phyloP scores from a whole-genome alignment of 2,797 vertebrate genomes.

The Sorex maritimensis region DNA sequence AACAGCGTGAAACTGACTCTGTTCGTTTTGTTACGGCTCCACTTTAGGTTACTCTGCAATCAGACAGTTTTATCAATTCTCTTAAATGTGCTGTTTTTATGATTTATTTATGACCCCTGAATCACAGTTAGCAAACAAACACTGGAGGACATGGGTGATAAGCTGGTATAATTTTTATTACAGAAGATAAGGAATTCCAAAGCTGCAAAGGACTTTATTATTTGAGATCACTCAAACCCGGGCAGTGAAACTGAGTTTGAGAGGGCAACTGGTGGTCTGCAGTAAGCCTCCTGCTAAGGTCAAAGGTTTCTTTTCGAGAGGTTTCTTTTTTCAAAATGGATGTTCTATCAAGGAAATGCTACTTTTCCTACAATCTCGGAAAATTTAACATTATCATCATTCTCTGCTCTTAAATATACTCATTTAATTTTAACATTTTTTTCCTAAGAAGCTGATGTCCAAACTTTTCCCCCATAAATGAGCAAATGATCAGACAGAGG shows the following conservation, averaged over 20 bases:
- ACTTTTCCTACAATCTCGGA: conserved; percentile 68
- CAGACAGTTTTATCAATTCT: conserved; percentile 13
- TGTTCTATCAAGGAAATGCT: conserved; percentile 66
- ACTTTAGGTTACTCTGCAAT: conserved; percentile 51
- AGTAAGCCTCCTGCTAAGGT: conserved; percentile 11
- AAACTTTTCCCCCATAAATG: conserved; percentile 25
- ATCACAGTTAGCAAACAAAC: conserved; percentile 50
- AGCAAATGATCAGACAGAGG: conserved; percentile 58
- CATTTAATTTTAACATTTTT: conserved; percentile 58
- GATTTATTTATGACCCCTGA: conserved; percentile 18
- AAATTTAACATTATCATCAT: conserved; percentile 69
- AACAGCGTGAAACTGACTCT: neutral
- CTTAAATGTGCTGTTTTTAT: conserved; percentile 25
- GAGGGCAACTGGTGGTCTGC: neutral
- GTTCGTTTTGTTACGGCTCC: conserved; percentile 36
- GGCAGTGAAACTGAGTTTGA: conserved; percentile 19
- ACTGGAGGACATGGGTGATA: neutral
- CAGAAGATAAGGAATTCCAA: neutral
- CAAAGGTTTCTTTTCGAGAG: conserved; percentile 57
- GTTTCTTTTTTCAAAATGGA: conserved; percentile 78
- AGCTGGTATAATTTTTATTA: conserved; percentile 35
- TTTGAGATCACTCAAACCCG: conserved; percentile 24
- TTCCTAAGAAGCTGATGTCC: conserved; percentile 1
- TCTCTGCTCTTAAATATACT: conserved; percentile 47
- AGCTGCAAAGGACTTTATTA: conserved; percentile 11